Base-by-base conservation (phyloP, 2,797 vertebrate genomes). In the Oreochromis grahami region DNA sequence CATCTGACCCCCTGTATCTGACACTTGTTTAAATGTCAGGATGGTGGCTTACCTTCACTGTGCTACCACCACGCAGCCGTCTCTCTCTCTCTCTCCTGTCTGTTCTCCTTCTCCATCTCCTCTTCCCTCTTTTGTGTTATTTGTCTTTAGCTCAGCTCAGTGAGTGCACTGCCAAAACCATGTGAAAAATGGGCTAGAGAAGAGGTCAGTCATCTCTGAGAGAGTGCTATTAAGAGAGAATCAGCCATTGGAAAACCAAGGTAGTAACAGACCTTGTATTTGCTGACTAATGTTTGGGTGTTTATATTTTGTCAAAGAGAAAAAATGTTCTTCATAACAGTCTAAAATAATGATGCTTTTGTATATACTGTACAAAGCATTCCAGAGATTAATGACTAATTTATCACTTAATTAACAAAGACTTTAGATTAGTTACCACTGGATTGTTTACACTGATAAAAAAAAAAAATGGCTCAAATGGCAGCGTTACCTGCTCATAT, bases 1-100 rank as follows among this genome's bases (percentile, higher is more conserved):
- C 86, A 53, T 86, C 84, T 83, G 86, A 88, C 86, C 88, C 83
- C 26, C 7, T n/a, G 85, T 91, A 89, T 90, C 90, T n/a, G 78
- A 90, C 90, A 89, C 90, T 93, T 91, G 90, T 94, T 93, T 88
- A 93, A 95, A 94, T 93, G 93, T 92, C 92, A 94, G 80, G 78
- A 86, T 78, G 36, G 78, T 60, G 77, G 85, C 91, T 91, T 93
- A 89, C 92, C 88, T 80, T 83, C 63, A 50, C 83, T n/a, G 85
- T 32, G 83, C 82, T 82, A 12, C 87, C 81, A 36, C 81, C 85
- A 82, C 17, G 68, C 82, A 36, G 72, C 21, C 78, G 15, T 79
- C 81, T 17, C 79, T 60, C 32, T 21, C 21, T 17, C 38, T 41
- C 80, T 79, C 78, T 78, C 72, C 65, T 36, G 78, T 65, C 2